Base-by-base conservation (phyloP, 1,140 invertebrate species). In the Apis mellifera region DNA sequence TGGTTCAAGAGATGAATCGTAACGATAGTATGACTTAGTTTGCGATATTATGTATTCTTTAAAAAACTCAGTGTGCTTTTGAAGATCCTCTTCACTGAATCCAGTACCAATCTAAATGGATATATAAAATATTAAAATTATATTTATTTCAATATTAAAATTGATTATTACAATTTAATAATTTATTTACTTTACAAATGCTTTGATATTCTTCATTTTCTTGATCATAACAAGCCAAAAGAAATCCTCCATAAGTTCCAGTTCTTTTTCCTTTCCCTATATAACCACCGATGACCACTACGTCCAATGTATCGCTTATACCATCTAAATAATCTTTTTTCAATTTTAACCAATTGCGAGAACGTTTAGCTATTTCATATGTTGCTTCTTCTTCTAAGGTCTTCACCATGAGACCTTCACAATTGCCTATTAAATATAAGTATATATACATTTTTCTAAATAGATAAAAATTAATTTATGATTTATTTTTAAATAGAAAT, bases 381-480 rank as follows among this genome's bases (percentile, higher is more conserved):
- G 97, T 98, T 1, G 99, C 98, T 90, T 99, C 97, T 79, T 97
- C 96, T 89, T 98, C 96, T 57, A 99, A 94, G 0, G 98, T 98
- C 95, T 99, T 99, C 1, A 99, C 98, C 99, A 99, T 99, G 13
- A 99, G 94, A 17, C 99, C 99, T 95, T 99, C 99, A 94, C 99
- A 99, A 91, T 99, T 99, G 55, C 97, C 97, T 97, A 87, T 81
- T 84, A 68, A 52, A 62, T 9, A 52, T 32, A 21, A 52, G 11
- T 1, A 59, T 76, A 48, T 42, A 70, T 74, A 42, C 32, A 42
- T n/a, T 62, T 59, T 68, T 55, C 17, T 26, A n/a, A 57, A n/a
- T 62, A 66, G 9, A 55, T 15, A 78, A 42, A 42, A 42, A 32
- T 3, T 32, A 32, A 32, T 32, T 32, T 32, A 21, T 66, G 19